Base-by-base conservation (phyloP, 1,140 invertebrate species). In the Drosophila sproati region DNA sequence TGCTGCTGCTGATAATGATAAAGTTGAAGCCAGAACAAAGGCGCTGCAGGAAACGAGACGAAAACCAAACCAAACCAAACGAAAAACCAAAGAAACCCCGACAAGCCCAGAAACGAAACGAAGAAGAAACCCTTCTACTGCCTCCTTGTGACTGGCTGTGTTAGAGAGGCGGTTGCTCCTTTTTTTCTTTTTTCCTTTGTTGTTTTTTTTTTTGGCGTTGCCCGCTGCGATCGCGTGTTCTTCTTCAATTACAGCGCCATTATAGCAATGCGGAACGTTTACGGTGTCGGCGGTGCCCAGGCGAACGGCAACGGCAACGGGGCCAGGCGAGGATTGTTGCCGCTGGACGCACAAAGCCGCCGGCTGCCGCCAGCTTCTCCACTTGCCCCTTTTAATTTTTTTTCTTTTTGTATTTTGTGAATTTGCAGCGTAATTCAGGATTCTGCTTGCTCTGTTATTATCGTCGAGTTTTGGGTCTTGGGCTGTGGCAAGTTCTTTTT, bases 221-320 rank as follows among this genome's bases (percentile, higher is more conserved):
- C 60, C 77, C 55, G 61, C 66, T 63, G 70, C 48, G 85, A 89
- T 89, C 80, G 85, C 85, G 85, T 89, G 85, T 89, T 89, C 80
- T 78, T 81, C 78, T 89, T 89, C 85, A 89, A 89, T 89, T 89
- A 89, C 85, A 80, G 80, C 80, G 80, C 80, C 74, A 88, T 88
- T 88, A 88, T 88, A 88, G 73, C 62, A 82, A 80, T 80, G 80
- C 85, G 74, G 78, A 83, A 89, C 82, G 78, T 87, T 86, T 86
- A 76, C 77, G 82, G 62, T 73, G 73, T 74, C 43, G 48, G 45
- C 32, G 59, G 6, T 35, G 41, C 45, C 20, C 20, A 43, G n/a
- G n/a, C 28, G 10, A 12, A 50, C 56, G 20, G 20, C 20, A 20
- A 20, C 20, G 20, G 20, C 20, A 20, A 20, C 54, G 47, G 57